Evolutionary conservation across 2,113 vertebrate species (phyloP).

Genomic region (Pseudorasbora parva): DNA sequence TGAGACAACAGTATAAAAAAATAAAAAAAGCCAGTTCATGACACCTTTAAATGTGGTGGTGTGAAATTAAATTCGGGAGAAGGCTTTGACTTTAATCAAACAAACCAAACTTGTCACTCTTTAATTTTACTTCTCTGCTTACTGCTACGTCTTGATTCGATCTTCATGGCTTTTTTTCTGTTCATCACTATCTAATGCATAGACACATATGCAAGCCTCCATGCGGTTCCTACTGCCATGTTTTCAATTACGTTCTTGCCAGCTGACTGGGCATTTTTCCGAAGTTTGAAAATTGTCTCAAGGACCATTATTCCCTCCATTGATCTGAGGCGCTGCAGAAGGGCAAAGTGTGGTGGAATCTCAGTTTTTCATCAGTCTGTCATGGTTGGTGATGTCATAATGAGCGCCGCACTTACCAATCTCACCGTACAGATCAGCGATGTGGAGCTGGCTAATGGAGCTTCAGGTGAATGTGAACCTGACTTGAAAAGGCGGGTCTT

Average conservation of each 20-base stretch:
- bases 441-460: conserved; percentile 7
- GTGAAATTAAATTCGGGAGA: background rate
- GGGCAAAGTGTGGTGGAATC: conserved; percentile 4
- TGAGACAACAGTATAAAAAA: too few species aligned
- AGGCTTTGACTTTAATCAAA: background rate
- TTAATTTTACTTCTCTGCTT: background rate
- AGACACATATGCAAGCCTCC: background rate
- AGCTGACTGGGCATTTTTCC: conserved; percentile 10
- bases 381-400: conserved; percentile 8
- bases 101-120: background rate
- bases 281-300: background rate
- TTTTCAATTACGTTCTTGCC: conserved; percentile 24
- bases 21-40: too few species aligned
- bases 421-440: background rate
- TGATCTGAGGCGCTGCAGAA: conserved; percentile 13
- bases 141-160: background rate
- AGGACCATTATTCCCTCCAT: conserved; percentile 41
- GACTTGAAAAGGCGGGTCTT: background rate
- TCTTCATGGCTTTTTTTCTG: background rate
- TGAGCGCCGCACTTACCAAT: conserved; percentile 3
- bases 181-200: background rate
- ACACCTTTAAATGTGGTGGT: too few species aligned
- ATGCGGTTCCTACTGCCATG: background rate
- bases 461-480: conserved; percentile 11
- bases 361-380: conserved; percentile 22